A percentile compares a stretch with the other conserved stretches of the same genome.
Evolutionary conservation across 1,140 invertebrate genomes (phyloP).

Genomic region (Asbolus verrucosus): DNA sequence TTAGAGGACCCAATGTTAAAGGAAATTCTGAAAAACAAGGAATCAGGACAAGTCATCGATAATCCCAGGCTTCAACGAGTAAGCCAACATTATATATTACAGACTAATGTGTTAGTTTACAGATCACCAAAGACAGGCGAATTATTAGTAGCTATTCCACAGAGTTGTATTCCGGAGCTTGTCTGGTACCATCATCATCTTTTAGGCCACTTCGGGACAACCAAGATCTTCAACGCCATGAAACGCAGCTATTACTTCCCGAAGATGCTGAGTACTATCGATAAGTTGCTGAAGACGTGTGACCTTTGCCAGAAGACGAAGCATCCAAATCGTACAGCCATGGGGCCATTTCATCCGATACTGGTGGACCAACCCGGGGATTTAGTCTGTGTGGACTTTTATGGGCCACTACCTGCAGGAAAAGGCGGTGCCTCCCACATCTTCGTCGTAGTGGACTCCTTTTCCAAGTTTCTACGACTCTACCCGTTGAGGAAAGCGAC

Average conservation of each 20-base stretch:
- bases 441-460: constrained; percentile 59
- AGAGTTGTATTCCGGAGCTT: too few species aligned
- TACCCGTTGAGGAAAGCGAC: constrained; percentile 57
- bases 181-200: too few species aligned
- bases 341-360: constrained; percentile 41
- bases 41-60: too few species aligned
- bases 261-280: constrained; percentile 49
- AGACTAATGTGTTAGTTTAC: too few species aligned
- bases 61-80: too few species aligned
- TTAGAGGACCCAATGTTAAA: too few species aligned
- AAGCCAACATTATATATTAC: too few species aligned
- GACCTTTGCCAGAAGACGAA: constrained; percentile 50
- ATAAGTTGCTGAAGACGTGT: constrained; percentile 48
- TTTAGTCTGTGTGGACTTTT: constrained; percentile 59
- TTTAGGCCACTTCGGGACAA: constrained; percentile 60
- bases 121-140: too few species aligned
- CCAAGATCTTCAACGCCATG: constrained; percentile 58
- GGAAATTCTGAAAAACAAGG: too few species aligned
- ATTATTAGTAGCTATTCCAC: too few species aligned
- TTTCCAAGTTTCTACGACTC: constrained; percentile 60
- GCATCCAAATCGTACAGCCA: neutral
- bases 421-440: constrained; percentile 53
- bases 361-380: constrained; percentile 50
- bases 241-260: constrained; percentile 57
- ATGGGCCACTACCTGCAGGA: constrained; percentile 57